phyloP scores from a whole-genome alignment of 2,797 vertebrate genomes.

The Poeciliopsis infans region DNA sequence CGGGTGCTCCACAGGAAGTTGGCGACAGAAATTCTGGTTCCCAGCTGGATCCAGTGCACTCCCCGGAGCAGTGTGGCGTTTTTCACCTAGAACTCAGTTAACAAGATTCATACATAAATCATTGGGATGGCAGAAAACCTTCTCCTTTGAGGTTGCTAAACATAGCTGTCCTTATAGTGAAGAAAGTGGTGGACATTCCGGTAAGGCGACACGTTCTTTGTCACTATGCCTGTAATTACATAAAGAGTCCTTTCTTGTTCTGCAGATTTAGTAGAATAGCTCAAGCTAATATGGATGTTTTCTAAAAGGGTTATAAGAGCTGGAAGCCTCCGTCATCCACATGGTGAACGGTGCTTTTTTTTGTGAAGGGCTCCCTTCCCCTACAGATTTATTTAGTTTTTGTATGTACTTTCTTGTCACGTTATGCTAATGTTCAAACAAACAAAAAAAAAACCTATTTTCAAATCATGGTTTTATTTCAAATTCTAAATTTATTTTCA shows the following conservation, averaged over 20 bases:
- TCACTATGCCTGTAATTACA: constrained; percentile 41
- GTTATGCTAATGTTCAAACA: not conserved
- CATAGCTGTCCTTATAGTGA: constrained; percentile 39
- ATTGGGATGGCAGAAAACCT: constrained; percentile 53
- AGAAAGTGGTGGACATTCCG: constrained; percentile 23
- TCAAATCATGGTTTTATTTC: not conserved
- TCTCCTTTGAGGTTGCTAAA: constrained; percentile 39
- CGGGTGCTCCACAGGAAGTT: constrained; percentile 41
- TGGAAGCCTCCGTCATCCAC: constrained; percentile 4
- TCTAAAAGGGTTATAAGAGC: constrained; percentile 2
- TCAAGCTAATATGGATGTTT: constrained; percentile 40
- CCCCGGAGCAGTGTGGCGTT: constrained; percentile 48
- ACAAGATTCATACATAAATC: constrained; percentile 67
- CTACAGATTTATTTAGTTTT: not conserved
- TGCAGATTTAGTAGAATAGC: constrained; percentile 24
- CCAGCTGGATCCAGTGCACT: constrained; percentile 43
- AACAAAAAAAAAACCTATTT: not conserved
- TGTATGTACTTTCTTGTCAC: not conserved
- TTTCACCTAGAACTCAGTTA: constrained; percentile 55
- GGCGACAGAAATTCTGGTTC: constrained; percentile 47
- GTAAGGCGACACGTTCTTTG: constrained; percentile 37
- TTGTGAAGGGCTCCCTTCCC: not conserved
- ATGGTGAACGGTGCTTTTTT: not conserved
- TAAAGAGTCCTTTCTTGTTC: constrained; percentile 40
- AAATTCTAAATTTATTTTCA: not conserved